These are phyloP conservation scores for Drosophila mayaguana DNA, from an alignment of 2,888 invertebrate species.

Conservation along the genomic window DNA sequence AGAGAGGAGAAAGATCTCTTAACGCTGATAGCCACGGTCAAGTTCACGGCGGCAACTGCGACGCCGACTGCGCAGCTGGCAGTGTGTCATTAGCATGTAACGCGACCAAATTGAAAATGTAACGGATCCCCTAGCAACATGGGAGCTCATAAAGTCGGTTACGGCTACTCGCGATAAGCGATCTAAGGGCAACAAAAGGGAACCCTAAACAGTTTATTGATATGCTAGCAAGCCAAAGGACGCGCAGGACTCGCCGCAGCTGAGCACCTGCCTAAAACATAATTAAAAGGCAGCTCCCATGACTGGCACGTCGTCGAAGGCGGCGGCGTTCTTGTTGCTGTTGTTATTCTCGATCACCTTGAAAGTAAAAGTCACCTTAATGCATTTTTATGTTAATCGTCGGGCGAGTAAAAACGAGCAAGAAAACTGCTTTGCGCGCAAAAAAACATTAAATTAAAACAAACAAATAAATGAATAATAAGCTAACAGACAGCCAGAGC, in stretches of 20 bases:
- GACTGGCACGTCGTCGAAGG: slow-evolving; percentile 52
- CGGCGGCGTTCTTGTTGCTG: slow-evolving; percentile 14
- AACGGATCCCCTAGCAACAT: slow-evolving; percentile 72
- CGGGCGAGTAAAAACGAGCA: slow-evolving; percentile 29
- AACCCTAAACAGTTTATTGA: slow-evolving; percentile 74
- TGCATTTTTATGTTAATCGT: slow-evolving; percentile 78
- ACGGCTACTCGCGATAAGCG: slow-evolving; percentile 58
- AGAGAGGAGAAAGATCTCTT: slow-evolving; percentile 56
- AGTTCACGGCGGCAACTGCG: slow-evolving; percentile 79
- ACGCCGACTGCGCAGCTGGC: slow-evolving; percentile 56
- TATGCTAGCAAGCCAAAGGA: slow-evolving; percentile 59
- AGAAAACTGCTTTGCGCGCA: slow-evolving; percentile 59
- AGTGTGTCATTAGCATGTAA: slow-evolving; percentile 70
- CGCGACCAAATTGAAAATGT: slow-evolving; percentile 81
- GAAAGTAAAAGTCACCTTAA: slow-evolving; percentile 73
- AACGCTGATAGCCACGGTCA: slow-evolving; percentile 83
- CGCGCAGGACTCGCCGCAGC: slow-evolving; percentile 24
- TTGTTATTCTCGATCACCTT: slow-evolving; percentile 67
- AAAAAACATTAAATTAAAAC: slow-evolving; percentile 79
- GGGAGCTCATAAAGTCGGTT: slow-evolving; percentile 47
- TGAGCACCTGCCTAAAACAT: slow-evolving; percentile 54
- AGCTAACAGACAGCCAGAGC: slow-evolving; percentile 46
- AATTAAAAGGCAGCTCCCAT: slow-evolving; percentile 65
- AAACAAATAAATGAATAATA: slow-evolving; percentile 81
- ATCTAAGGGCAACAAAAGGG: slow-evolving; percentile 50